Evolutionary conservation across 2,797 vertebrate species (phyloP).

Genomic region (Acestrorhynchus altus): DNA sequence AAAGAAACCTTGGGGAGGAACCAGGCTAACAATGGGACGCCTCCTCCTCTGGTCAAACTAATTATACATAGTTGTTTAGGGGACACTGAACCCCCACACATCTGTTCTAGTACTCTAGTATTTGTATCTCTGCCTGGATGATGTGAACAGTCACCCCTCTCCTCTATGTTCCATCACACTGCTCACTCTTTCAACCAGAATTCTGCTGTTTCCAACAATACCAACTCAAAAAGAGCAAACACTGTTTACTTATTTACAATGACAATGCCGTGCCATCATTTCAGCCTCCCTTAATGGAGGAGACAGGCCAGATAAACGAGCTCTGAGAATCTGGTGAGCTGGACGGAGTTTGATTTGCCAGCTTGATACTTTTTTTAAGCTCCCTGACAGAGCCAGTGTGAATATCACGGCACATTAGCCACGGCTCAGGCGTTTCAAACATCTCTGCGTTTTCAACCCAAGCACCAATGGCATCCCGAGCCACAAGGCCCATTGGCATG

Average conservation of each 20-base stretch:
- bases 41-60: no score
- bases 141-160: neutral
- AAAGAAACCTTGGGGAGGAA: no score
- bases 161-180: neutral
- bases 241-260: conserved; percentile 17
- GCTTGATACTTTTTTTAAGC: conserved; percentile 7
- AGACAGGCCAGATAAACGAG: conserved; percentile 3
- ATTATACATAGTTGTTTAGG: no score
- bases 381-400: conserved; percentile 26
- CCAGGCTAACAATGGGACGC: no score
- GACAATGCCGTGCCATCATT: conserved; percentile 2
- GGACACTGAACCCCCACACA: neutral
- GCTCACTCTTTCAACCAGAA: neutral
- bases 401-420: conserved; percentile 35
- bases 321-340: neutral
- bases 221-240: neutral
- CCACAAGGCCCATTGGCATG: neutral
- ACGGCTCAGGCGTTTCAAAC: conserved; percentile 6
- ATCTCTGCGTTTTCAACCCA: neutral
- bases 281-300: conserved; percentile 11
- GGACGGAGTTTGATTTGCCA: conserved; percentile 13
- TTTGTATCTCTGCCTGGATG: neutral
- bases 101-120: no score
- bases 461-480: neutral
- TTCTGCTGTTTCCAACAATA: neutral